These are phyloP conservation scores for Meteorus sp. DNA, from an alignment of 1,140 invertebrate species.

Conservation along the genomic window DNA sequence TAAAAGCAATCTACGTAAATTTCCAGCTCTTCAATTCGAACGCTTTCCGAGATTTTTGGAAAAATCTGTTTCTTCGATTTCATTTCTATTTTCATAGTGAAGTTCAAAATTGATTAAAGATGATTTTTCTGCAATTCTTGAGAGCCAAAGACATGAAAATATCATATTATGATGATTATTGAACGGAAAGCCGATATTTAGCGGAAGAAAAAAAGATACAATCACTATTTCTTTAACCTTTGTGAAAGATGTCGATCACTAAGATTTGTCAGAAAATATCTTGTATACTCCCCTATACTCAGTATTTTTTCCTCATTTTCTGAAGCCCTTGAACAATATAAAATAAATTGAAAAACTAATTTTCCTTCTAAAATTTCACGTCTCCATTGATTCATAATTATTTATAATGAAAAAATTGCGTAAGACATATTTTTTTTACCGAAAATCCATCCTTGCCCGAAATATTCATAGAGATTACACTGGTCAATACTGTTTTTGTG, in stretches of 20 bases:
- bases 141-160: constrained; percentile 16
- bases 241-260: constrained; percentile 8
- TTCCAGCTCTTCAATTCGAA: constrained; percentile 17
- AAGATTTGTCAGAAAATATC: background rate
- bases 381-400: background rate
- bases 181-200: constrained; percentile 11
- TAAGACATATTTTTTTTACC: too few species aligned
- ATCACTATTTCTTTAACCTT: constrained; percentile 17
- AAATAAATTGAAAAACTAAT: background rate
- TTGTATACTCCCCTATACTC: background rate
- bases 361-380: background rate
- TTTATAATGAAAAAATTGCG: background rate
- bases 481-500: too few species aligned
- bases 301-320: background rate
- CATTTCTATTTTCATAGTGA: constrained; percentile 18
- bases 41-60: constrained; percentile 15
- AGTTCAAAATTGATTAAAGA: constrained; percentile 19
- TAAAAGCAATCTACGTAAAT: constrained; percentile 17
- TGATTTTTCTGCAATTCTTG: constrained; percentile 19
- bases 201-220: background rate
- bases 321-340: background rate
- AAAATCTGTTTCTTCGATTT: constrained; percentile 19
- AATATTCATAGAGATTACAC: too few species aligned
- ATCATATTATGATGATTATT: constrained; percentile 13
- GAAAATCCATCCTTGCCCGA: too few species aligned